phyloP scores from a whole-genome alignment of 2,888 invertebrate genomes.

The Drosophila meridiana region DNA sequence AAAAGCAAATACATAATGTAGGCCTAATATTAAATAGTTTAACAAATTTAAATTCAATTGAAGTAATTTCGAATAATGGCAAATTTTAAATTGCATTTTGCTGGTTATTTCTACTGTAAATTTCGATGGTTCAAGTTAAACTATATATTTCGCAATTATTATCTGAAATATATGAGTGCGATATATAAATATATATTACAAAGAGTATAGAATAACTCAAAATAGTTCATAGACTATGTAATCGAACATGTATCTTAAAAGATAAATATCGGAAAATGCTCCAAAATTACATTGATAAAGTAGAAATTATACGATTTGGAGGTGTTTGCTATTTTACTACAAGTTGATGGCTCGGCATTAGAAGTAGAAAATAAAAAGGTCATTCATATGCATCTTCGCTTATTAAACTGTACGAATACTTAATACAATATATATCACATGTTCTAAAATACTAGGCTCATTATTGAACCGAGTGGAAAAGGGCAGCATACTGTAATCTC shows the following conservation, averaged over 20 bases:
- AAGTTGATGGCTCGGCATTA: not conserved
- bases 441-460: constrained; percentile 45
- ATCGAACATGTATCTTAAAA: not conserved
- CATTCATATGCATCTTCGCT: constrained; percentile 3
- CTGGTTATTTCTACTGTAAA: not conserved
- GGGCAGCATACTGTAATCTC: not conserved
- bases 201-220: not conserved
- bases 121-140: not conserved
- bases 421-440: constrained; percentile 56
- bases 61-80: not conserved
- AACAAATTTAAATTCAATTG: not conserved
- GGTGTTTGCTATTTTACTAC: not conserved
- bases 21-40: not conserved
- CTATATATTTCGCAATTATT: not conserved
- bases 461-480: constrained; percentile 15
- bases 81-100: not conserved
- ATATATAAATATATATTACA: not conserved
- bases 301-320: not conserved
- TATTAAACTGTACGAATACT: constrained; percentile 32
- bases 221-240: not conserved
- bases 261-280: not conserved
- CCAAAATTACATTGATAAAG: not conserved
- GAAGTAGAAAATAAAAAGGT: not conserved
- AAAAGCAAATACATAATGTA: not conserved
- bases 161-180: not conserved